A percentile compares a stretch with the other conserved stretches of the same genome.
phyloP scores from a whole-genome alignment of 2,797 vertebrate species.

The Coregonus sp. region DNA sequence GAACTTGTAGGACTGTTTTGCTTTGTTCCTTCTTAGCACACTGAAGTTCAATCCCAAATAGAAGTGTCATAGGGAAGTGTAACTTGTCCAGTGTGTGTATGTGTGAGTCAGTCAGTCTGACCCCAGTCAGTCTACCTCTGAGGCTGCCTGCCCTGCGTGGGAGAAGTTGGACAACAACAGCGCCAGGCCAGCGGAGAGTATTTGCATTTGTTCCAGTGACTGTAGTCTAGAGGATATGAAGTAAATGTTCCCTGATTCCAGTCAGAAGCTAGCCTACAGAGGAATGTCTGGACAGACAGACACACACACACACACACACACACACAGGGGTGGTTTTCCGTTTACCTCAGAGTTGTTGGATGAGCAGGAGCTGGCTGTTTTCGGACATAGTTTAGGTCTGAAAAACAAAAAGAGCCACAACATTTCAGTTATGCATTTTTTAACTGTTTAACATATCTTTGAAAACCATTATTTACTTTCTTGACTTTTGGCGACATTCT shows the following conservation, averaged over 20 bases:
- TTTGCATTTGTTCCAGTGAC: conserved; percentile 1
- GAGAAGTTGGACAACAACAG: conserved; percentile 17
- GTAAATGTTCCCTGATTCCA: conserved; percentile 48
- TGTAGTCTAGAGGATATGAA: conserved; percentile 43
- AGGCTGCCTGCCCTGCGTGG: not conserved
- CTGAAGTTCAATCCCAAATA: not conserved
- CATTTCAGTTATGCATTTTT: conserved; percentile 35
- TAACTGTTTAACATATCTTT: conserved; percentile 44
- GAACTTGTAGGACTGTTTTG: not conserved
- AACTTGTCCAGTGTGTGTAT: too few relatives aligned
- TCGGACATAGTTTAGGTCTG: conserved; percentile 79
- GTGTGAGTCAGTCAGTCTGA: not conserved
- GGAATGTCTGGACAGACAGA: conserved; percentile 44
- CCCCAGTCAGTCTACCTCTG: conserved; percentile 18
- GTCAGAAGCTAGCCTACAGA: conserved; percentile 43
- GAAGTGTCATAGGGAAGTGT: not conserved
- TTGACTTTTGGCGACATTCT: conserved; percentile 14
- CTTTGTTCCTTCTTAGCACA: not conserved
- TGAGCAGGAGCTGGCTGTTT: conserved; percentile 69
- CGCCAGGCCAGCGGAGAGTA: not conserved
- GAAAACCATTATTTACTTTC: conserved; percentile 17
- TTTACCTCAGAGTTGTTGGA: conserved; percentile 79
- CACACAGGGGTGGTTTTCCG: not conserved
- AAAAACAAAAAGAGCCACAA: conserved; percentile 62
- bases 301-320: not conserved